Conservation (phyloP, 1,140 invertebrate species). For the Lordiphosa collinella region DNA sequence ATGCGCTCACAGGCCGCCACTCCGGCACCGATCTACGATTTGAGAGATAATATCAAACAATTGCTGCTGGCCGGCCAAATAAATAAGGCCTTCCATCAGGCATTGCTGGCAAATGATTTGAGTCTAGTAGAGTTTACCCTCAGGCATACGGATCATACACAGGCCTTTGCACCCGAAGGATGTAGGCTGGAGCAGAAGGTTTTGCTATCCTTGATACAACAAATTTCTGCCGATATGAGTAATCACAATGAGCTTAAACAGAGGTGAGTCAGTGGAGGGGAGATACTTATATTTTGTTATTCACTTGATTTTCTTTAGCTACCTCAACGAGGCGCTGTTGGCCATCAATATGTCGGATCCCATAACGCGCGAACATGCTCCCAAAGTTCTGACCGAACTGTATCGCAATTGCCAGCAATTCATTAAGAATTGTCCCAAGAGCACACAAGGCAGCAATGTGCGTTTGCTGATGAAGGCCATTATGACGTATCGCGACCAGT, state of each 20-base stretch:
- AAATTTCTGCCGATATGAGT: conserved; percentile 92
- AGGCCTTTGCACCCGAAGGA: conserved; percentile 86
- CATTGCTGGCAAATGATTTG: conserved; percentile 92
- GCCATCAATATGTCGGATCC: conserved; percentile 88
- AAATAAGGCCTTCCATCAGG: conserved; percentile 93
- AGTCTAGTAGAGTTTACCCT: conserved; percentile 91
- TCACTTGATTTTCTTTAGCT: conserved; percentile 82
- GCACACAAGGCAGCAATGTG: conserved; percentile 85
- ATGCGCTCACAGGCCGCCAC: conserved; percentile 86
- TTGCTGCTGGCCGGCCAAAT: conserved; percentile 87
- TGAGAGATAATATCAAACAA: conserved; percentile 86
- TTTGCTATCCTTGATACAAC: conserved; percentile 94
- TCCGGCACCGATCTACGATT: conserved; percentile 83
- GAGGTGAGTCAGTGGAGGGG: too few species aligned
- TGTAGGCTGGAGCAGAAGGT: conserved; percentile 91
- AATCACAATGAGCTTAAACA: conserved; percentile 87
- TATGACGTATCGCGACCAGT: conserved; percentile 79
- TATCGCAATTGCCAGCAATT: conserved; percentile 87
- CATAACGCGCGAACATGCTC: conserved; percentile 90
- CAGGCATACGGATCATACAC: conserved; percentile 87
- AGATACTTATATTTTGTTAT: too few species aligned
- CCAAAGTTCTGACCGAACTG: conserved; percentile 87
- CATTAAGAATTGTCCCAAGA: conserved; percentile 85
- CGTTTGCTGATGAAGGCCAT: conserved; percentile 91
- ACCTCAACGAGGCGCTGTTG: conserved; percentile 92